Conservation (phyloP, 2,113 vertebrate species). For the Barbus barbus region DNA sequence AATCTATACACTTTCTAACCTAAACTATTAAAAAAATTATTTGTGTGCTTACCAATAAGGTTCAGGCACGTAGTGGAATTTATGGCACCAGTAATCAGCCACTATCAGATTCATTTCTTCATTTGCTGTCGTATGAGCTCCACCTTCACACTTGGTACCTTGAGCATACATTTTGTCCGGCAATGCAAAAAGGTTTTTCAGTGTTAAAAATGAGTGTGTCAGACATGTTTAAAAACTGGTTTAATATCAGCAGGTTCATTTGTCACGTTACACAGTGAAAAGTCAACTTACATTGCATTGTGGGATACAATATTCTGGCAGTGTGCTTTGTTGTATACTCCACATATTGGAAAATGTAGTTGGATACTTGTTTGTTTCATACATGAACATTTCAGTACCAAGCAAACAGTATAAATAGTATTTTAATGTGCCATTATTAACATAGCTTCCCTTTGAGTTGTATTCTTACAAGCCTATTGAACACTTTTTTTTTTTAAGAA, state of each 20-base stretch:
- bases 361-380: background rate
- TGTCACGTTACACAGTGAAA: background rate
- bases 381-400: background rate
- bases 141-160: background rate
- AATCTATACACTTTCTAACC: too few relatives aligned
- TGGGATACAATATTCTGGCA: too few relatives aligned
- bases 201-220: background rate
- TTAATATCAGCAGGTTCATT: background rate
- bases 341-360: background rate
- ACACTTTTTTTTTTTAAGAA: slow-evolving; percentile 78
- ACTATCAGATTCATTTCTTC: background rate
- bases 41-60: background rate
- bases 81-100: background rate
- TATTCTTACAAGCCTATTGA: too few relatives aligned
- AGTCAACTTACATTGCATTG: background rate
- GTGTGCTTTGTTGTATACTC: too few relatives aligned
- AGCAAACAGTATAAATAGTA: background rate
- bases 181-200: background rate
- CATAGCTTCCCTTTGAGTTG: background rate
- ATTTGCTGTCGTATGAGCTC: background rate
- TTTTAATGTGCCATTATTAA: background rate
- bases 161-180: background rate
- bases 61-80: background rate
- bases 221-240: background rate
- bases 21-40: background rate